phyloP scores from a whole-genome alignment of 2,888 invertebrate genomes.

The Drosophila limbata region DNA sequence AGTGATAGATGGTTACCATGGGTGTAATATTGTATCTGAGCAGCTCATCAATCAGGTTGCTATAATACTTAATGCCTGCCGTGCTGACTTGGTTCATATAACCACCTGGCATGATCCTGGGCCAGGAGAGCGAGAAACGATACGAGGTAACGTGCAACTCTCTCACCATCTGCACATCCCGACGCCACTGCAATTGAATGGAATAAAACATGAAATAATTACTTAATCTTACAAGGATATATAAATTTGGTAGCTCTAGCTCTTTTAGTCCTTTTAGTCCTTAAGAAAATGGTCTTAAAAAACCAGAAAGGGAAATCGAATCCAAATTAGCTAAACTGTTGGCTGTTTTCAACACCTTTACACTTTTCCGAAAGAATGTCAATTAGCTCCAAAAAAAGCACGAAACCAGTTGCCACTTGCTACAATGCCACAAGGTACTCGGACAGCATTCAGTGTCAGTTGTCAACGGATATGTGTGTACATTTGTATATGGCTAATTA shows the following conservation, averaged over 20 bases:
- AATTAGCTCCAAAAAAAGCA: constrained; percentile 46
- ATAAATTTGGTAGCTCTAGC: no score
- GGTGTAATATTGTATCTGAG: constrained; percentile 89
- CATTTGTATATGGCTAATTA: constrained; percentile 50
- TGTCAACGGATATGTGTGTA: background rate
- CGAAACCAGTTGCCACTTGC: constrained; percentile 20
- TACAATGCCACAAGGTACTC: constrained; percentile 28
- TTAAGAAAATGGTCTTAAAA: background rate
- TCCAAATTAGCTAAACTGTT: background rate
- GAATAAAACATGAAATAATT: background rate
- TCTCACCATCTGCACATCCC: constrained; percentile 88
- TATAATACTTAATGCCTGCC: constrained; percentile 91
- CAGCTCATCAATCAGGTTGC: constrained; percentile 90
- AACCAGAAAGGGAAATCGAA: background rate
- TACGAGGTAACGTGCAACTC: constrained; percentile 89
- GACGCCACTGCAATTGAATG: constrained; percentile 84
- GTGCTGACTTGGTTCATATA: constrained; percentile 88
- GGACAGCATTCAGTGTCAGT: constrained; percentile 40
- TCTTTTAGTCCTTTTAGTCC: background rate
- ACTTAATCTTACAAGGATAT: background rate
- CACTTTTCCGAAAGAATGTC: constrained; percentile 40
- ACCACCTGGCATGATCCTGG: constrained; percentile 90
- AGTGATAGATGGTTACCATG: constrained; percentile 90
- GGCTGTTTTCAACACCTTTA: background rate
- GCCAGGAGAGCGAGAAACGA: constrained; percentile 92